A percentile compares a stretch with the other conserved stretches of the same genome.
phyloP scores from a whole-genome alignment of 2,888 invertebrate genomes.

The Cremastinae sp. region DNA sequence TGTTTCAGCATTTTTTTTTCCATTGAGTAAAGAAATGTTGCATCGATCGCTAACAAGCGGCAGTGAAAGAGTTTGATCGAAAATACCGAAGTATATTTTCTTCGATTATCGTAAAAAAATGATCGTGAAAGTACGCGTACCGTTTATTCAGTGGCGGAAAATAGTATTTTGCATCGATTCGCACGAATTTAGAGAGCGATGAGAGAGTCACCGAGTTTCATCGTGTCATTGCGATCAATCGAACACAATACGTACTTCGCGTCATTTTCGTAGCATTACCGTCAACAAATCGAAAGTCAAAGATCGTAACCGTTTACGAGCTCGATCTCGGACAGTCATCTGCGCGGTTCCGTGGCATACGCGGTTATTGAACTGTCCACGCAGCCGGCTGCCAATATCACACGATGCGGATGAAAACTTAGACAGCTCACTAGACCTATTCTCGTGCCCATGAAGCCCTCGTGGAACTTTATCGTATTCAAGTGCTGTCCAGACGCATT shows the following conservation, averaged over 20 bases:
- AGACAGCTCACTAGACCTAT: slow-evolving; percentile 94
- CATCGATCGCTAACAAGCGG: too few relatives aligned
- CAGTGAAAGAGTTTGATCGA: too few relatives aligned
- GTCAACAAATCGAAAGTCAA: slow-evolving; percentile 44
- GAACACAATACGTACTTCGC: slow-evolving; percentile 14
- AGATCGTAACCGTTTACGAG: slow-evolving; percentile 70
- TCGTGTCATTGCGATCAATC: slow-evolving; percentile 3
- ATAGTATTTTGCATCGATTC: neutral
- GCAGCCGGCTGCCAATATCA: slow-evolving; percentile 92
- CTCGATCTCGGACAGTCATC: slow-evolving; percentile 83
- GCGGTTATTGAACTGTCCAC: slow-evolving; percentile 92
- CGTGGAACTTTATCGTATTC: slow-evolving; percentile 92
- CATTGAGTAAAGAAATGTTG: too few relatives aligned
- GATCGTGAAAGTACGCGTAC: too few relatives aligned
- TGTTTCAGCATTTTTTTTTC: too few relatives aligned
- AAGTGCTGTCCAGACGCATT: slow-evolving; percentile 87
- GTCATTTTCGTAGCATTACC: neutral
- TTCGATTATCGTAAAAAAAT: too few relatives aligned
- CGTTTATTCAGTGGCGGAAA: too few relatives aligned
- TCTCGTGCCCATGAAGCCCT: slow-evolving; percentile 93
- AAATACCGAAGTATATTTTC: too few relatives aligned
- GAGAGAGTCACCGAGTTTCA: slow-evolving; percentile 1
- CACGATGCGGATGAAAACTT: slow-evolving; percentile 93
- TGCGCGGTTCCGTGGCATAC: slow-evolving; percentile 87
- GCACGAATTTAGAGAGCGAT: slow-evolving; percentile 4